A percentile compares a stretch with the other conserved stretches of the same genome.
phyloP scores from a whole-genome alignment of 2,113 vertebrate species.

The Alosa alosa region DNA sequence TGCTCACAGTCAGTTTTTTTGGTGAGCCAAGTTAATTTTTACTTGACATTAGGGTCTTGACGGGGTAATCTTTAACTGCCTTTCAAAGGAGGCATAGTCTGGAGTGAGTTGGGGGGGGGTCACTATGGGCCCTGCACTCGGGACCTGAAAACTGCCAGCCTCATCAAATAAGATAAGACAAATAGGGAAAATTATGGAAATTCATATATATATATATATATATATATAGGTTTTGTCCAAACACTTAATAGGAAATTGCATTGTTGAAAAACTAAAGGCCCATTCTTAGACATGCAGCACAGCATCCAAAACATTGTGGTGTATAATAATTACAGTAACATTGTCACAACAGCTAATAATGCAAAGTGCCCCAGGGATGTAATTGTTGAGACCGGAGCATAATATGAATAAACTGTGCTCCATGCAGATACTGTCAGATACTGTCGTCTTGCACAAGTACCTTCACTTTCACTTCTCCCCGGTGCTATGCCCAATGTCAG shows the following conservation, averaged over 20 bases:
- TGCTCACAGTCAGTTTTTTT: constrained; percentile 59
- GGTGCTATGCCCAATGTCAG: constrained; percentile 70
- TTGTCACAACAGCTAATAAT: background rate
- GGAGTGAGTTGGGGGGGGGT: constrained; percentile 44
- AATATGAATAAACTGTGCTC: background rate
- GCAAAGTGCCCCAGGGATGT: background rate
- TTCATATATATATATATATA: background rate
- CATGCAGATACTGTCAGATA: constrained; percentile 47
- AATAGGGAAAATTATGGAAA: constrained; percentile 7
- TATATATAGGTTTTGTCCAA: background rate
- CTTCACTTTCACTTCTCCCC: constrained; percentile 68
- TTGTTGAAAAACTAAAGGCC: background rate
- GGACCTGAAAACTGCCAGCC: constrained; percentile 65
- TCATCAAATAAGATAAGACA: constrained; percentile 60
- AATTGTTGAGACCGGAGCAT: background rate
- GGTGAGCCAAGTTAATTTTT: constrained; percentile 85
- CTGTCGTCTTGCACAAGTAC: constrained; percentile 57
- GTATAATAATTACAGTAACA: background rate
- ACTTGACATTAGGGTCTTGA: constrained; percentile 66
- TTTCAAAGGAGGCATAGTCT: constrained; percentile 67
- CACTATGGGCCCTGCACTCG: constrained; percentile 55
- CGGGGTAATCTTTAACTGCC: constrained; percentile 76
- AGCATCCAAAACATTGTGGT: background rate
- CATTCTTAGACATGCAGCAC: background rate
- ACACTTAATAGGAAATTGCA: no score